These are phyloP conservation scores for Clupea harengus DNA, from an alignment of 2,113 vertebrate species.

Conservation along the genomic window DNA sequence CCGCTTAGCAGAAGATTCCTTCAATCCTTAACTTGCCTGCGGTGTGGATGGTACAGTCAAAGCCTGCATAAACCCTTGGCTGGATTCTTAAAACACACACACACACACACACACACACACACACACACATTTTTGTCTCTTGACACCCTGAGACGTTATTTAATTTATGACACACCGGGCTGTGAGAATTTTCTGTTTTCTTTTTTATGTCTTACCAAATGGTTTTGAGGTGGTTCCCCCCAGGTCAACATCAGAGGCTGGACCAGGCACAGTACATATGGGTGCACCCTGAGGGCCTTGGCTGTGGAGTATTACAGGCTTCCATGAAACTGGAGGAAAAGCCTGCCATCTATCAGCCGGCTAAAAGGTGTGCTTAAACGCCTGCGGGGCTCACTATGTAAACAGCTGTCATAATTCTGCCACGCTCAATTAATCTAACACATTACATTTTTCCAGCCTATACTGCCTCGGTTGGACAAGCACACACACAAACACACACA, in stretches of 20 bases:
- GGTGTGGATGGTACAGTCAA: neutral
- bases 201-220: neutral
- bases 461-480: neutral
- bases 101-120: neutral
- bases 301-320: constrained; percentile 60
- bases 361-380: constrained; percentile 74
- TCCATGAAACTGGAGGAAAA: constrained; percentile 62
- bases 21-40: neutral
- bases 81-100: neutral
- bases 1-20: neutral
- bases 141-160: neutral
- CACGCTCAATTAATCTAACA: constrained; percentile 74
- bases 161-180: neutral
- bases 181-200: neutral
- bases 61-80: neutral
- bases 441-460: constrained; percentile 68
- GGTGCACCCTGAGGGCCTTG: constrained; percentile 60
- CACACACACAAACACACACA: constrained; percentile 23
- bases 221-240: constrained; percentile 49
- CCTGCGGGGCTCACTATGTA: constrained; percentile 68
- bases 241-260: constrained; percentile 55
- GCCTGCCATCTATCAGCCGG: constrained; percentile 67
- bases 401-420: constrained; percentile 78
- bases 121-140: neutral
- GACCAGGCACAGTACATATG: constrained; percentile 35